phyloP scores from a whole-genome alignment of 2,113 vertebrate species.

The Xerus inauris region DNA sequence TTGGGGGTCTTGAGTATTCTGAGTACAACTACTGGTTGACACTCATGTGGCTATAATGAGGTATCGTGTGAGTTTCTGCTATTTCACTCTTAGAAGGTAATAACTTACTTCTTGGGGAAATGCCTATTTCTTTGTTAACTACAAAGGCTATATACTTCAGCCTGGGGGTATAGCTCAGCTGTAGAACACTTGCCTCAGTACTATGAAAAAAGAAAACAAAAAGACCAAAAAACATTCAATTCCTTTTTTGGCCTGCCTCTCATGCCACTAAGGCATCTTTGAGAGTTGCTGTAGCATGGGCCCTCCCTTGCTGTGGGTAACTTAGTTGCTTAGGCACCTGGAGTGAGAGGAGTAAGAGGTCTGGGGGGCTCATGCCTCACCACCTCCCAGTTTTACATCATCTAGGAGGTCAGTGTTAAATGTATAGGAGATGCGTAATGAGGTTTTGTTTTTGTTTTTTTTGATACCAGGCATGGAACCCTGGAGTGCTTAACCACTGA shows the following conservation, averaged over 20 bases:
- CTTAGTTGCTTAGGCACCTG: constrained; percentile 18
- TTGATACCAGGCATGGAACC: too few species aligned
- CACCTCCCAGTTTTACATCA: background rate
- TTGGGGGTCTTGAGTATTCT: constrained; percentile 1
- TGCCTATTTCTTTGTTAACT: constrained; percentile 48
- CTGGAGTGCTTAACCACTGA: too few species aligned
- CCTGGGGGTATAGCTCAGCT: too few species aligned
- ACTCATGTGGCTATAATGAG: background rate
- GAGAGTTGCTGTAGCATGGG: background rate
- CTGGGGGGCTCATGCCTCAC: background rate
- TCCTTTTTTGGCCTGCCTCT: constrained; percentile 4
- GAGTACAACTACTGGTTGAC: background rate
- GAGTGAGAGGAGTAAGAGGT: background rate
- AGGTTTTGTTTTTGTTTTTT: too few species aligned
- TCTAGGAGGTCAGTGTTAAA: background rate
- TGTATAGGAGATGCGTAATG: background rate
- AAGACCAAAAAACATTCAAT: background rate
- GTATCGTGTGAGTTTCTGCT: constrained; percentile 15
- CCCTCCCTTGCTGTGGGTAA: background rate
- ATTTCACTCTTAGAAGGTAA: background rate
- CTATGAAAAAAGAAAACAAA: too few species aligned
- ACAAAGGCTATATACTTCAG: background rate
- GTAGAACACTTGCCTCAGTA: too few species aligned
- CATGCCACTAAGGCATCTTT: constrained; percentile 8
- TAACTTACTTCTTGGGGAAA: constrained; percentile 34